Percentiles rank a stretch among this genome's conserved stretches.
Conservation (phyloP, 2,888 invertebrate species). For the Invenusta paracnida region DNA sequence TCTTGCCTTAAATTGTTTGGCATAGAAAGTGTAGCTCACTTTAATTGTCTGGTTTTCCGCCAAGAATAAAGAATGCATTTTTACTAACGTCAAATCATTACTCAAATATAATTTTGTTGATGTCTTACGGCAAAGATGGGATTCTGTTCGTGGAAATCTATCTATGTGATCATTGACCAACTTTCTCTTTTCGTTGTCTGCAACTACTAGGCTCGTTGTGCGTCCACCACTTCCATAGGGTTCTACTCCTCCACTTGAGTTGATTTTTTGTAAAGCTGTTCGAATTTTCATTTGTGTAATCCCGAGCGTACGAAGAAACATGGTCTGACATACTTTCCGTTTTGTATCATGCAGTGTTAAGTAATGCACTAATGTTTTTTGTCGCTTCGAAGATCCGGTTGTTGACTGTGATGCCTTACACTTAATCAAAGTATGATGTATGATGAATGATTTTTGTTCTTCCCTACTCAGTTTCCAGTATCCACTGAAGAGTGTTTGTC, state of each 20-base stretch:
- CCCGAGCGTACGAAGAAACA: neutral
- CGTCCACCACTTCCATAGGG: neutral
- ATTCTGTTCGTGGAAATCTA: too few species aligned
- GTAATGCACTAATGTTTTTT: neutral
- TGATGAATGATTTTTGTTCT: neutral
- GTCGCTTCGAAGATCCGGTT: neutral
- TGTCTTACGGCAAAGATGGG: too few species aligned
- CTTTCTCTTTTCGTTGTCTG: neutral
- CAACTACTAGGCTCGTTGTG: neutral
- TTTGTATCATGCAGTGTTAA: neutral
- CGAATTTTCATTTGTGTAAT: neutral
- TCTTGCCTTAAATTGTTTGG: too few species aligned
- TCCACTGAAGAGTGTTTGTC: neutral
- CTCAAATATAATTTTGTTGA: too few species aligned
- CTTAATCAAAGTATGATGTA: neutral
- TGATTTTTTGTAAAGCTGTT: neutral
- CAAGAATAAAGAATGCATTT: neutral
- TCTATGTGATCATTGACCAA: too few species aligned
- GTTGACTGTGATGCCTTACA: neutral
- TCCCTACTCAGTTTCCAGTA: neutral
- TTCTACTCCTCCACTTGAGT: neutral
- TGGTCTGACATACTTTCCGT: neutral
- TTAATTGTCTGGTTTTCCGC: too few species aligned
- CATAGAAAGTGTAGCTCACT: too few species aligned
- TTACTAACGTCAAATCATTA: neutral